phyloP scores from a whole-genome alignment of 2,113 vertebrate species.

The Myocastor coypus region DNA sequence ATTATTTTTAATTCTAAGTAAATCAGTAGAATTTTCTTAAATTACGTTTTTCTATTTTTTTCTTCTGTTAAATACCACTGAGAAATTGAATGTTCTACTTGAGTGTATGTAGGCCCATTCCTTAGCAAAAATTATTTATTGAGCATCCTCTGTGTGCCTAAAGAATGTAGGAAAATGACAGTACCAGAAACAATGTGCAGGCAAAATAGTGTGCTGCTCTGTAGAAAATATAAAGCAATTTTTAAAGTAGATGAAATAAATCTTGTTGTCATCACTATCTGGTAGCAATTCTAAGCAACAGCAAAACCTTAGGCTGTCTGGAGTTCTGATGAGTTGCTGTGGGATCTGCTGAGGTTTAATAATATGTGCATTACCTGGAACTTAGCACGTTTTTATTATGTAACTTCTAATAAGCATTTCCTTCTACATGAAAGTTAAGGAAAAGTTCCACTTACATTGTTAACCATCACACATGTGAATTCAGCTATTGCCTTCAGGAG shows the following conservation, averaged over 20 bases:
- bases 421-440: neutral
- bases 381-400: neutral
- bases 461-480: neutral
- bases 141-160: neutral
- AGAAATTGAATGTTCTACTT: neutral
- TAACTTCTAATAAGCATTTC: neutral
- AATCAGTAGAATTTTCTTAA: neutral
- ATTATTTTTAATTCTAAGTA: neutral
- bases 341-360: neutral
- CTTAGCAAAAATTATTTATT: neutral
- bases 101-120: slow-evolving; percentile 4
- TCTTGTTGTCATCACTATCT: neutral
- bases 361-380: neutral
- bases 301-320: neutral
- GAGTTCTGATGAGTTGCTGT: neutral
- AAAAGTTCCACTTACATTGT: neutral
- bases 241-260: neutral
- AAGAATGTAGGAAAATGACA: neutral
- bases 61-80: neutral
- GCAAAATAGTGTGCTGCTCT: neutral
- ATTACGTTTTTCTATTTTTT: neutral
- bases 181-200: neutral
- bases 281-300: neutral
- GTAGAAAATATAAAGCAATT: neutral
- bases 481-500: neutral